Evolutionary conservation across 2,797 vertebrate genomes (phyloP), one percentile per base, ranked within the genome.

Genomic region (Pelodytes ibericus): DNA sequence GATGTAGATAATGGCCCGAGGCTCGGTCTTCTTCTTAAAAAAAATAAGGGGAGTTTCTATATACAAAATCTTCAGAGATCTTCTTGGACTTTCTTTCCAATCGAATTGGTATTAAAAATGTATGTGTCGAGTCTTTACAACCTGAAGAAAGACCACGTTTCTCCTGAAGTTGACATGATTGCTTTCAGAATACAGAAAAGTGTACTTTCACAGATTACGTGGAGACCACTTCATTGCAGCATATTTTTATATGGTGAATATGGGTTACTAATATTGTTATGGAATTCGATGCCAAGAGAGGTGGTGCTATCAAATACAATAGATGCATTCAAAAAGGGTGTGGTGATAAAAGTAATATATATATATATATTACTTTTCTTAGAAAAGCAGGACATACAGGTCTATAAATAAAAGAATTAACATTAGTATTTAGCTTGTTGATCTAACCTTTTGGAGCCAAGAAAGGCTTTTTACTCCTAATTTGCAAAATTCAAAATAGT

Each of bases 1-100:
- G 71, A 79, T 73, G 56, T 63, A 79, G 64, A 74, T 64, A 69
- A 63, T 73, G 29, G 70, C 77, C 63, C 15, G 56, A 57, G 71
- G 77, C 77, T 39, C 33, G 26, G 63, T 39, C 29, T 69, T 56
- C 64, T 62, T 72, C 44, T 69, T 27, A 69, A 22, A 69, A n/a
- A n/a, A 68, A 73, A 71, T 63, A 62, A 63, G 56, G 33, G 71
- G 64, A 68, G 58, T 79, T 79, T 31, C 70, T 29, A 25, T 30
- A 67, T 30, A 18, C 63, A 72, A 53, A 53, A 20, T 78, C 70
- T 72, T 78, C 26, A 69, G 69, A 62, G 36, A 57, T 57, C 26
- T 72, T 49, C 56, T 61, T 73, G 70, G 70, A 79, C 70, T 71
- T 79, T 62, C 57, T 79, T 25, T 68, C 22, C 41, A 26, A 67